These are phyloP conservation scores for Yponomeuta evonymella DNA, from an alignment of 2,888 invertebrate genomes.

Conservation along the genomic window DNA sequence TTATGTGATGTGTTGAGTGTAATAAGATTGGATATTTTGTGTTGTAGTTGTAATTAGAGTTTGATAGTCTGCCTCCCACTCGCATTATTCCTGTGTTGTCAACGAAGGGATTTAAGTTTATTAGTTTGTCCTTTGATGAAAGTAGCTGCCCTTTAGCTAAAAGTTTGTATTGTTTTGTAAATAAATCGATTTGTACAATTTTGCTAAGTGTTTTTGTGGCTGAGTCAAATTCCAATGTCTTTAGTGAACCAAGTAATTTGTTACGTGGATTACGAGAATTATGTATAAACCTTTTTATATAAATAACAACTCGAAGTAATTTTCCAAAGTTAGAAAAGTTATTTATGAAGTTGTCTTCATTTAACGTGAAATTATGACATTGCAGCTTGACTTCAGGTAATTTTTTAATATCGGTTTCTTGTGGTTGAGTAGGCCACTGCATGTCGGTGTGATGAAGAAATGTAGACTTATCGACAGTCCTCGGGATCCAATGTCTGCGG, in stretches of 20 bases:
- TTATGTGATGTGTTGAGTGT: conserved; percentile 19
- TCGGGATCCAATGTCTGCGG: conserved; percentile 12
- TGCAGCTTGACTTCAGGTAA: conserved; percentile 4
- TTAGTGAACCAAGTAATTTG: neutral
- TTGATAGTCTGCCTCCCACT: conserved; percentile 20
- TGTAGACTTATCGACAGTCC: neutral
- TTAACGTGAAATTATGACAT: neutral
- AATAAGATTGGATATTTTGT: conserved; percentile 21
- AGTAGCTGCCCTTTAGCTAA: neutral
- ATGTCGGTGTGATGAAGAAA: neutral
- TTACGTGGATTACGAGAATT: conserved; percentile 1
- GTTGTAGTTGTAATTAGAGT: conserved; percentile 19
- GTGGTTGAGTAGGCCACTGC: conserved; percentile 7
- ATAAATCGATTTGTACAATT: neutral
- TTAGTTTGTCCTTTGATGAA: conserved; percentile 7
- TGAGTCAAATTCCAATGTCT: neutral
- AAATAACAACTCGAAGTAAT: neutral
- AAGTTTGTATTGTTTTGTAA: conserved; percentile 2
- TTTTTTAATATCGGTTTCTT: neutral
- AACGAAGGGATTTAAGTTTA: conserved; percentile 18
- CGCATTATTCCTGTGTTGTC: conserved; percentile 17
- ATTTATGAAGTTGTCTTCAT: neutral
- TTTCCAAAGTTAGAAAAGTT: neutral
- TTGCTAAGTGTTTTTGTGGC: conserved; percentile 4
- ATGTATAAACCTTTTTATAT: conserved; percentile 1